Base-by-base conservation (phyloP, 2,888 invertebrate genomes). In the Suillia variegata region DNA sequence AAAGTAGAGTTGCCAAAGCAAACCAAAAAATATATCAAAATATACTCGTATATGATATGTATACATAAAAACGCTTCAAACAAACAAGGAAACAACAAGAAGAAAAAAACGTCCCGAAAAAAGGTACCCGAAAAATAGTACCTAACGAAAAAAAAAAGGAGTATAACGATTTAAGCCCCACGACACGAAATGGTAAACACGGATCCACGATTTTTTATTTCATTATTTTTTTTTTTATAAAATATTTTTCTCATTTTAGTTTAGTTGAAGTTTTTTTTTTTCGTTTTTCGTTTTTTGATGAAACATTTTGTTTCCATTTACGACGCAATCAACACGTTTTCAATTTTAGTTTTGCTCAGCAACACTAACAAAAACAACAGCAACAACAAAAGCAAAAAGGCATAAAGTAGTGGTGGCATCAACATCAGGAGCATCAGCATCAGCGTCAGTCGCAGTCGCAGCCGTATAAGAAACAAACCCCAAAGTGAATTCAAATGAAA, bases 401-500 rank as follows among this genome's bases (percentile, higher is more conserved):
- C 5, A 18, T 18, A 13, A 45, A 45, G 18, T 38, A 26, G 26
- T 10, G 10, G 26, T 6, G n/a, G 26, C 5, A 26, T 26, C 5
- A 26, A 26, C 5, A 26, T 26, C 6, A 10, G 38, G n/a, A 38
- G 15, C 6, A 38, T 8, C 12, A n/a, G 38, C n/a, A n/a, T 8
- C 38, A 45, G 18, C 45, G 4, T 8, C 6, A 38, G n/a, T 12
- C 10, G 38, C n/a, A 20, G 18, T n/a, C n/a, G n/a, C n/a, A n/a
- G n/a, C n/a, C n/a, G n/a, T n/a, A n/a, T n/a, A n/a, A n/a, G n/a
- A n/a, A n/a, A n/a, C n/a, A n/a, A n/a, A n/a, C n/a, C n/a, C n/a
- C 45, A 45, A 45, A 45, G 45, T 45, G 45, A 45, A 45, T 45
- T 45, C 45, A 45, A 17, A 45, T 45, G 45, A 18, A 45, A 45